Percentiles rank a stretch among this genome's conserved stretches.
Conservation (phyloP, 2,797 vertebrate genomes). For the Chiroxiphia lanceolata region DNA sequence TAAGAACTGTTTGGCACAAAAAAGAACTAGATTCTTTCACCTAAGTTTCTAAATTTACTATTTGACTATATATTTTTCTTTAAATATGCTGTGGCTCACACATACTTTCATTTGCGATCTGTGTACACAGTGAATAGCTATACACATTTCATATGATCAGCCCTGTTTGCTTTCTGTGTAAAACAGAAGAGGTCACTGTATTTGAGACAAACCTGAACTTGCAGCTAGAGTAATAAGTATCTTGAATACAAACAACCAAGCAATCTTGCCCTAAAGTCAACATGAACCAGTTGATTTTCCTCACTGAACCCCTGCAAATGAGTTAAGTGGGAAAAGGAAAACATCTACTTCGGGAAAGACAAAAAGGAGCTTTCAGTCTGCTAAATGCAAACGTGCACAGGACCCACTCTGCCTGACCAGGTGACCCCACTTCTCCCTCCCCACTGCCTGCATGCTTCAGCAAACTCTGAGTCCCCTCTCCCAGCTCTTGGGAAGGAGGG, state of each 20-base stretch:
- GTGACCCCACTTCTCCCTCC: not conserved
- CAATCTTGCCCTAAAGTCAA: not conserved
- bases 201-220: slow-evolving; percentile 21
- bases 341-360: not conserved
- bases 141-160: not conserved
- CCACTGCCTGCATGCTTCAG: not conserved
- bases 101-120: not conserved
- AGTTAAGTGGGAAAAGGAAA: not conserved
- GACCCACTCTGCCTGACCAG: not conserved
- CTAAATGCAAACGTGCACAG: not conserved
- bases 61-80: not conserved
- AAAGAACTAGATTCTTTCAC: not conserved
- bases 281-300: not conserved
- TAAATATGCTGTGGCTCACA: not conserved
- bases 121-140: not conserved
- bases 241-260: not conserved
- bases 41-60: not conserved
- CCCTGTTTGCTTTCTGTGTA: not conserved
- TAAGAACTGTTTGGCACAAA: not conserved
- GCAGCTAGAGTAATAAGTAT: not conserved
- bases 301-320: not conserved
- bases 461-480: not conserved
- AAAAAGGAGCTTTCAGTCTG: not conserved
- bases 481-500: not conserved
- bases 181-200: slow-evolving; percentile 14